A percentile compares a stretch with the other conserved stretches of the same genome.
These are phyloP conservation scores for Glossophaga mutica DNA, from an alignment of 2,797 vertebrate genomes.

Conservation along the genomic window DNA sequence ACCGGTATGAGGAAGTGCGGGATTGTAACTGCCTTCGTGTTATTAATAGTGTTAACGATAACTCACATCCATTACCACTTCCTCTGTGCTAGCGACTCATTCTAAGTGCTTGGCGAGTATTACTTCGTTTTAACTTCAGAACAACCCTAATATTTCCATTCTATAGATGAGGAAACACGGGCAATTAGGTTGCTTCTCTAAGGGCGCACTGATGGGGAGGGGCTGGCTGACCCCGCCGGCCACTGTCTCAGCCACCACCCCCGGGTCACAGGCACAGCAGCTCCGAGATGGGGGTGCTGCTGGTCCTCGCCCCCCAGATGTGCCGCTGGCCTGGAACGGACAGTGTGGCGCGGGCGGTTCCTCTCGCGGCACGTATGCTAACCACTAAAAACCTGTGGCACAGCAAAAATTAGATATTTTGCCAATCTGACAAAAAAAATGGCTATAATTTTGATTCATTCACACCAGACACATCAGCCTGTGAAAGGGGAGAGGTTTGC, in stretches of 20 bases:
- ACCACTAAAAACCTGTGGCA: too few relatives aligned
- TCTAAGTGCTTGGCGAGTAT: constrained; percentile 28
- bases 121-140: constrained; percentile 55
- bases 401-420: background rate
- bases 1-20: constrained; percentile 17
- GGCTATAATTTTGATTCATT: background rate
- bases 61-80: constrained; percentile 26
- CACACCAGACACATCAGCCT: background rate
- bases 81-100: background rate
- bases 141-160: constrained; percentile 36
- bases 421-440: background rate
- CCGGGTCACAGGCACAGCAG: background rate
- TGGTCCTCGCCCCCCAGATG: background rate
- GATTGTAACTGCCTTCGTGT: background rate
- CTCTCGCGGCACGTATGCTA: too few relatives aligned
- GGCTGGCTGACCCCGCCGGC: background rate
- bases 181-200: background rate
- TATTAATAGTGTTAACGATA: constrained; percentile 64
- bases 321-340: background rate
- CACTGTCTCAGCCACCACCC: background rate
- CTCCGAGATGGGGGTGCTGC: background rate
- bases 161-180: constrained; percentile 63
- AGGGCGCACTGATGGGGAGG: background rate
- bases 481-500: background rate
- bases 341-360: background rate